Base-by-base conservation (phyloP, 2,888 invertebrate genomes). In the Aplocera efformata region DNA sequence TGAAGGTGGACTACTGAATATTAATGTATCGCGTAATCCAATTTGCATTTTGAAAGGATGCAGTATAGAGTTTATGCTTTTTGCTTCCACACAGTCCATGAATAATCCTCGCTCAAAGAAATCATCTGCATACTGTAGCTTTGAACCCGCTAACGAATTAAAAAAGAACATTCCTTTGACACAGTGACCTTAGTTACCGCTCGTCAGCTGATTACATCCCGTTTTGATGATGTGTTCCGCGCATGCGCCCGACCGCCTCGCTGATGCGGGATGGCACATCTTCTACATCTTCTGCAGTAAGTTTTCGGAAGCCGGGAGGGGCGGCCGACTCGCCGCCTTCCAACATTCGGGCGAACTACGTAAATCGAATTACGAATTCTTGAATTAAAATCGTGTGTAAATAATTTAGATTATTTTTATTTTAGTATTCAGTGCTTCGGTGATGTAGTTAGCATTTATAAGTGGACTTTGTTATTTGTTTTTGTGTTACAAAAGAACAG, bases 101-200 rank as follows among this genome's bases (percentile, higher is more conserved):
- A 40, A 45, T 45, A 45, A 40, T 39, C 32, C 36, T 13, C 10
- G 26, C 36, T 37, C 40, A 41, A 45, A 45, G 28, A 30, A 21
- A 23, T 35, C 29, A 32, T 42, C 31, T 28, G 13, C 32, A 32
- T 41, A 27, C n/a, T 13, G 13, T 20, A 7, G n/a, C 22, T 28
- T 28, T 11, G 32, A 38, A 39, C 1, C 25, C n/a, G 7, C 22
- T 25, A 29, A 43, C 13, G 32, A 29, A 37, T 34, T 30, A 10
- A 30, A 32, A 42, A 45, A 30, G 22, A 42, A 13, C 30, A 40
- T 44, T 43, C 46, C 53, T 54, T 61, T 81, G 80, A 83, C 84
- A 85, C 74, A 79, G 67, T 85, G 79, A 84, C 84, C 84, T 78
- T 77, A 79, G 70, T 71, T 67, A 58, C 65, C 67, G 63, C 53